These are phyloP conservation scores for Imbricaverruca yamaguchii DNA, from an alignment of 2,888 invertebrate genomes.

Conservation along the genomic window DNA sequence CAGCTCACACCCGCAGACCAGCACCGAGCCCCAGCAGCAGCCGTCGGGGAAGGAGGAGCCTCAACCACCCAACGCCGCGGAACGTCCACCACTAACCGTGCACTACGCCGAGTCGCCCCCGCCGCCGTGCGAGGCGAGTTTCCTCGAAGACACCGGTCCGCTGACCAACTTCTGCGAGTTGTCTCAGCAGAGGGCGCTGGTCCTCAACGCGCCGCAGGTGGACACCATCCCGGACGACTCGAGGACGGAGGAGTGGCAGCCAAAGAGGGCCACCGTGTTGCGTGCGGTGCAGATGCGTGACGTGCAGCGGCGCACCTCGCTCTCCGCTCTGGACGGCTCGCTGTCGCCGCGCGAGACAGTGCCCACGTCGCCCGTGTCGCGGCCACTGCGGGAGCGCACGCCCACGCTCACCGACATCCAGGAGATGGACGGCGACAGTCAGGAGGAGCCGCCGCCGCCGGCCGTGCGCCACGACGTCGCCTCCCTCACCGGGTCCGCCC, in stretches of 20 bases:
- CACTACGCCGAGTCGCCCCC: too few species aligned
- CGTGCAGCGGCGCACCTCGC: background rate
- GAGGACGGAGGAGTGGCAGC: background rate
- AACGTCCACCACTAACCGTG: too few species aligned
- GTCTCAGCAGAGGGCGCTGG: background rate
- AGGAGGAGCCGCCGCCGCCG: background rate
- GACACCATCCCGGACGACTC: background rate
- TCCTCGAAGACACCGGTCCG: background rate
- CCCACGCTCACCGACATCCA: background rate
- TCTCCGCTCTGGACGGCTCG: background rate
- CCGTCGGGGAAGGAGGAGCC: too few species aligned
- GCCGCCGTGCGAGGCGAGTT: too few species aligned
- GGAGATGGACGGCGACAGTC: background rate
- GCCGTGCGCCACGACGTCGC: background rate
- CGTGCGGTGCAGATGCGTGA: background rate
- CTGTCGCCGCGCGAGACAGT: background rate
- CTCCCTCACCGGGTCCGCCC: background rate
- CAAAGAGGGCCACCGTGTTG: background rate
- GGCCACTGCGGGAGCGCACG: background rate
- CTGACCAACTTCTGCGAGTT: background rate
- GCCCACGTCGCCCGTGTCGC: background rate
- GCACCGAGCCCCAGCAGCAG: too few species aligned
- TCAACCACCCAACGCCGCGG: too few species aligned
- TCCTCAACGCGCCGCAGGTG: background rate
- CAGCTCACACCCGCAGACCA: too few species aligned